Evolutionary conservation across 2,113 vertebrate species (phyloP), one percentile per base, ranked within the genome.

Genomic region (Microtus richardsoni): DNA sequence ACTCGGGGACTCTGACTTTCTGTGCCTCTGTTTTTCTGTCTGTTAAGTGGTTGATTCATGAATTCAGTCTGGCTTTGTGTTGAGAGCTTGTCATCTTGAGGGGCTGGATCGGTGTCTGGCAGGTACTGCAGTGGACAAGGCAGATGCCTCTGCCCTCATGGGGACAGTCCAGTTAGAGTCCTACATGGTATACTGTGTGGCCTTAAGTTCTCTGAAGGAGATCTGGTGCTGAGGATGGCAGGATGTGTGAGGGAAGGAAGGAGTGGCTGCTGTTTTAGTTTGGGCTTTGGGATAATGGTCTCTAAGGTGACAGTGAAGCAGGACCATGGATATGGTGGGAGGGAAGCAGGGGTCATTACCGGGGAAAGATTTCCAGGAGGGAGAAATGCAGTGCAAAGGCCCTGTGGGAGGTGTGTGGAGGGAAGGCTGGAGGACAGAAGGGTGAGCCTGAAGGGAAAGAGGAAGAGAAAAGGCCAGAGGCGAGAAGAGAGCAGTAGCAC

Each of bases 11-110:
- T 58, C 58, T 5, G 14, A 58, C 77, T 68, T 80, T 70, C 79
- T 85, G 9, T 66, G 64, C 39, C 21, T 93, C 60, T 91, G 52
- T 88, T 86, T 95, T 71, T 54, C 58, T 64, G 33, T 89, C 78
- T 83, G 7, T 71, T 54, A 89, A 60, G 30, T 79, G 91, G 84
- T 22, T 6, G 2, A 28, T 47, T 47, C 33, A 47, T 75, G 52
- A 47, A 47, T 36, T 94, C 41, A 44, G 52, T 91, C 28, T 47
- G 86, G 24, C 49, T 79, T 78, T 75, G 74, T 66, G 14, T 1
- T 7, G 66, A 44, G 60, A 66, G 39, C 28, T 58, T 44, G 1
- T 26, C 17, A 4, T 6, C n/a, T 4, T 60, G 54, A 39, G 17
- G 54, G 54, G 62, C 58, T 58, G 19, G 75, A 5, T 71, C 54